These are phyloP conservation scores for Dryomyza anilis DNA, from an alignment of 2,888 invertebrate genomes.

Conservation along the genomic window DNA sequence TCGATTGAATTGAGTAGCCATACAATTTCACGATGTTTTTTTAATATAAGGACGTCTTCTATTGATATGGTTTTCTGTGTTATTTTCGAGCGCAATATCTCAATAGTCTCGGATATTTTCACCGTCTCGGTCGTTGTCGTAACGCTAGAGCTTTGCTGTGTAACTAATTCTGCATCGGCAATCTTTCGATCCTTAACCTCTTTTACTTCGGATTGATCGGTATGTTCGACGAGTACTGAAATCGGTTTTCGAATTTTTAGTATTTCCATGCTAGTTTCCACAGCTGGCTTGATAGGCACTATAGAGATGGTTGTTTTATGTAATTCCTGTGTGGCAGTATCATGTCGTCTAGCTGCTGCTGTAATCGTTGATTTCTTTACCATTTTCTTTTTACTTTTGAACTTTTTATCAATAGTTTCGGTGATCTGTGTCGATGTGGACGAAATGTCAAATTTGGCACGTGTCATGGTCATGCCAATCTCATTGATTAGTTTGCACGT, in stretches of 20 bases:
- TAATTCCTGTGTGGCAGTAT: slow-evolving; percentile 45
- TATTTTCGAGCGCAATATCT: slow-evolving; percentile 59
- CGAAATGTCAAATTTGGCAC: slow-evolving; percentile 75
- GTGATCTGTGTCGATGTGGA: slow-evolving; percentile 51
- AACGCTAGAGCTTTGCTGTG: slow-evolving; percentile 25
- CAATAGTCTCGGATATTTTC: slow-evolving; percentile 63
- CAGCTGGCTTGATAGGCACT: slow-evolving; percentile 42
- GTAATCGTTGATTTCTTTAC: slow-evolving; percentile 39
- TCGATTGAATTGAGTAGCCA: slow-evolving; percentile 75
- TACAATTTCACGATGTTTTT: slow-evolving; percentile 74
- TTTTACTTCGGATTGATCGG: slow-evolving; percentile 63
- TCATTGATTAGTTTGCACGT: slow-evolving; percentile 86
- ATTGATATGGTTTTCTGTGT: slow-evolving; percentile 58
- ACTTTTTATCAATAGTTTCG: slow-evolving; percentile 48
- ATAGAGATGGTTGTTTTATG: slow-evolving; percentile 51
- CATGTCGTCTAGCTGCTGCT: slow-evolving; percentile 52
- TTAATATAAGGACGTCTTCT: slow-evolving; percentile 66
- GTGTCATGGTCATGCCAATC: slow-evolving; percentile 79
- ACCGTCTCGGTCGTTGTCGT: slow-evolving; percentile 53
- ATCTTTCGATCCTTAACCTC: slow-evolving; percentile 60
- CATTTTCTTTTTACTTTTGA: slow-evolving; percentile 47
- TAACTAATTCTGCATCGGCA: slow-evolving; percentile 43
- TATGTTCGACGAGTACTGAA: slow-evolving; percentile 54
- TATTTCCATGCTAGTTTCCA: slow-evolving; percentile 51
- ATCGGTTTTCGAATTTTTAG: slow-evolving; percentile 48